A percentile compares a stretch with the other conserved stretches of the same genome.
Evolutionary conservation across 2,888 invertebrate species (phyloP).

Genomic region (Colletes collaris): DNA sequence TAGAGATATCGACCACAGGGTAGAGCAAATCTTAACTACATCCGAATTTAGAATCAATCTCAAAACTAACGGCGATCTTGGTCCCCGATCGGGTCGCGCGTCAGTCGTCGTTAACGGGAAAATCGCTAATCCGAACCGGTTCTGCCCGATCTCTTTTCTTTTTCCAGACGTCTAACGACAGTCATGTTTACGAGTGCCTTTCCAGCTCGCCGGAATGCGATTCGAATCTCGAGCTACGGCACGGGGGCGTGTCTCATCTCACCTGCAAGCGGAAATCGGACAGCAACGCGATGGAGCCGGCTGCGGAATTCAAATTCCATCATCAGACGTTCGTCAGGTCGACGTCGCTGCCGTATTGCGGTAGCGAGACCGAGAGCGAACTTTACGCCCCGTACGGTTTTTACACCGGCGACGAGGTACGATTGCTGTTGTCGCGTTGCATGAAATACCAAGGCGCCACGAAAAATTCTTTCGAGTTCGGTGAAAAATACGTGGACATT

Average conservation of each 20-base stretch:
- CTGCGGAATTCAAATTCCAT: conserved; percentile 86
- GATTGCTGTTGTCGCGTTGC: conserved; percentile 5
- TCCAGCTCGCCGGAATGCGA: conserved; percentile 89
- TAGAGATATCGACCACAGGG: not conserved
- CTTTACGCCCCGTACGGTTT: conserved; percentile 93
- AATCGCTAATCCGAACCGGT: conserved; percentile 11
- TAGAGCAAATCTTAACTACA: not conserved
- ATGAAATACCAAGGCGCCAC: not conserved
- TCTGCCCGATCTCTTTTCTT: conserved; percentile 9
- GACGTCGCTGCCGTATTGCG: conserved; percentile 90
- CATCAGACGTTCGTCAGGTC: conserved; percentile 86
- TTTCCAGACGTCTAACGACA: conserved; percentile 84
- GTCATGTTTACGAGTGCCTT: conserved; percentile 86
- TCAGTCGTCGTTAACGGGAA: not conserved
- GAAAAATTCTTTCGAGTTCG: not conserved
- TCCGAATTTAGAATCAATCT: no score
- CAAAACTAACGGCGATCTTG: not conserved
- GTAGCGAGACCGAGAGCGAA: conserved; percentile 93
- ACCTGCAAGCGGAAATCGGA: conserved; percentile 83
- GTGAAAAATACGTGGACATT: not conserved
- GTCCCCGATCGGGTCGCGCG: not conserved
- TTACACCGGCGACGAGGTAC: conserved; percentile 86
- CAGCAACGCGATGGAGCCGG: conserved; percentile 84
- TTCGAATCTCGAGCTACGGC: conserved; percentile 84
- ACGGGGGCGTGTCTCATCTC: conserved; percentile 81